phyloP scores from a whole-genome alignment of 2,888 invertebrate species.

The Dasypolia templi region DNA sequence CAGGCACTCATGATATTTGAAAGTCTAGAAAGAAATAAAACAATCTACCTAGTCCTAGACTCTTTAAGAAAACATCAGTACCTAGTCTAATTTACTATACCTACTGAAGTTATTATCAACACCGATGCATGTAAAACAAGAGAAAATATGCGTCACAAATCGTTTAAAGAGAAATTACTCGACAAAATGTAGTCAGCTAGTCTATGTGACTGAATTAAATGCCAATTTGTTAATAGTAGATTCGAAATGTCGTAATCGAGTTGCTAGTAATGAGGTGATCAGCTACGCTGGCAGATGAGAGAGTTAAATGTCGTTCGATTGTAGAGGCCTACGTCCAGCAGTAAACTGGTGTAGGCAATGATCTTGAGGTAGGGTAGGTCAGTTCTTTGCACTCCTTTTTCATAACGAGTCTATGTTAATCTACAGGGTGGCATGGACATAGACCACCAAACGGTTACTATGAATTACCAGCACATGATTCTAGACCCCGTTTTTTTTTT shows the following conservation, averaged over 20 bases:
- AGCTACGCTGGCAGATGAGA: neutral
- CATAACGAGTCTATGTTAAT: too few relatives aligned
- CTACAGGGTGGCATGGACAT: too few relatives aligned
- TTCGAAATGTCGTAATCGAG: conserved; percentile 24
- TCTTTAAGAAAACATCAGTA: neutral
- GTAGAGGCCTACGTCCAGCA: neutral
- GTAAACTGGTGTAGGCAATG: too few relatives aligned
- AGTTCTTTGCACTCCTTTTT: too few relatives aligned
- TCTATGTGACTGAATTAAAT: conserved; percentile 34
- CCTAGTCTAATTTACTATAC: conserved; percentile 1
- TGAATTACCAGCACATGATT: too few relatives aligned
- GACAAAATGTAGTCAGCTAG: neutral
- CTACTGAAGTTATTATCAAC: conserved; percentile 9
- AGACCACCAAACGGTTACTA: too few relatives aligned
- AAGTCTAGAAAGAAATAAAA: conserved; percentile 28
- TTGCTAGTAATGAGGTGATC: conserved; percentile 15
- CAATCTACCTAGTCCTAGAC: neutral
- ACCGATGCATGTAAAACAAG: neutral
- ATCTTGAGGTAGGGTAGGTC: neutral
- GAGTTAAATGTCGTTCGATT: neutral
- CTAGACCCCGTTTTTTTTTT: too few relatives aligned
- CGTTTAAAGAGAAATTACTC: conserved; percentile 8
- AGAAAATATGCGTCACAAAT: conserved; percentile 34
- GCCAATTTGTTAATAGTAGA: conserved; percentile 54
- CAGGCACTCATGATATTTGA: conserved; percentile 7